phyloP scores from a whole-genome alignment of 1,140 invertebrate species.

The Cyphomyrmex costatus region DNA sequence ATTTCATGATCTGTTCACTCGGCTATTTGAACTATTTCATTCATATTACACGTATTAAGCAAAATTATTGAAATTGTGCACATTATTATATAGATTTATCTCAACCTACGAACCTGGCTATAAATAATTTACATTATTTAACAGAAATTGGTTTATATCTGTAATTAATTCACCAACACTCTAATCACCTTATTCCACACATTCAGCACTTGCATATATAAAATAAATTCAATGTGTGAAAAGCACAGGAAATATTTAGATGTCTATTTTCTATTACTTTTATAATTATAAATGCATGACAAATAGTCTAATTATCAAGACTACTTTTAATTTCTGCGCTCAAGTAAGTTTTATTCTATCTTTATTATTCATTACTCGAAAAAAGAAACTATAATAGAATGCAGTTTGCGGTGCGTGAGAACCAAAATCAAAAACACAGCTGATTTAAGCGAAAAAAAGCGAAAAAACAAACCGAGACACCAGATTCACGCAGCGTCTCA shows the following conservation, averaged over 20 bases:
- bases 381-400: too few species aligned
- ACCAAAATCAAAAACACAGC: too few species aligned
- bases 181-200: conserved; percentile 25
- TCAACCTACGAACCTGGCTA: too few species aligned
- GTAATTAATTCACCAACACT: conserved; percentile 33
- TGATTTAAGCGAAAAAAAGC: too few species aligned
- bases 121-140: conserved; percentile 40
- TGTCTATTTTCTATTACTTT: background rate
- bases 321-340: too few species aligned
- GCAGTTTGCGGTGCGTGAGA: too few species aligned
- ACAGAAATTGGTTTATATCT: conserved; percentile 13
- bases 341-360: too few species aligned
- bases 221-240: background rate
- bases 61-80: background rate
- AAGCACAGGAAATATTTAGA: conserved; percentile 16
- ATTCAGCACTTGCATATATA: background rate
- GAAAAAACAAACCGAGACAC: too few species aligned
- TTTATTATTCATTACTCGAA: too few species aligned
- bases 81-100: conserved; percentile 27
- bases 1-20: background rate
- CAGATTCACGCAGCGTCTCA: too few species aligned
- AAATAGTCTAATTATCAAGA: too few species aligned
- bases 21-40: background rate
- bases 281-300: background rate
- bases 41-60: background rate